Evolutionary conservation across 2,113 vertebrate genomes (phyloP).

Genomic region (Alethe diademata): DNA sequence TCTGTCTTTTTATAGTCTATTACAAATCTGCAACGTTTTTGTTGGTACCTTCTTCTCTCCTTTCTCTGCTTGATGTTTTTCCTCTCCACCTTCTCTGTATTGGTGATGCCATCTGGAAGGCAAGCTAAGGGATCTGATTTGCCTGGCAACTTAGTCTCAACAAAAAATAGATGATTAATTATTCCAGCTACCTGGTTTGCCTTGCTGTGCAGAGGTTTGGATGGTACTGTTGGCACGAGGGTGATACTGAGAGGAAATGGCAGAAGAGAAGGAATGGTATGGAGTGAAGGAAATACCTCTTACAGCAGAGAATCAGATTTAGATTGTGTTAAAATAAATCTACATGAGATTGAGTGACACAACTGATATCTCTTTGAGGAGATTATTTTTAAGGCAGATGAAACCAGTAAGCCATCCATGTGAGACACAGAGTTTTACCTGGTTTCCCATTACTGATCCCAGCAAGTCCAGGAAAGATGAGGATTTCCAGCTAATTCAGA

Average conservation of each 20-base stretch:
- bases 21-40: not conserved
- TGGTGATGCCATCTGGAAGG: not conserved
- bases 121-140: not conserved
- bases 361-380: not conserved
- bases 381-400: not conserved
- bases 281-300: not conserved
- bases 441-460: not conserved
- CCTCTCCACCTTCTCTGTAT: not conserved
- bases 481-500: not conserved
- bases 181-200: not conserved
- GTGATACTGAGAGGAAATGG: not conserved
- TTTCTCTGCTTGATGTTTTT: not conserved
- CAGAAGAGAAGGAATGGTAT: not conserved
- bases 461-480: not conserved
- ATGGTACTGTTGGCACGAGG: rapidly evolving
- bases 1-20: not conserved
- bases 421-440: not conserved
- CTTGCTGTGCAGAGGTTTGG: not conserved
- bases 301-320: not conserved
- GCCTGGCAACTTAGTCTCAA: not conserved
- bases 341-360: not conserved
- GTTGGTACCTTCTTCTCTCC: not conserved
- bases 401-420: rapidly evolving
- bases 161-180: not conserved
- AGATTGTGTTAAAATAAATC: not conserved